Base-by-base conservation (phyloP, 2,797 vertebrate species). In the Sciaenops ocellatus region DNA sequence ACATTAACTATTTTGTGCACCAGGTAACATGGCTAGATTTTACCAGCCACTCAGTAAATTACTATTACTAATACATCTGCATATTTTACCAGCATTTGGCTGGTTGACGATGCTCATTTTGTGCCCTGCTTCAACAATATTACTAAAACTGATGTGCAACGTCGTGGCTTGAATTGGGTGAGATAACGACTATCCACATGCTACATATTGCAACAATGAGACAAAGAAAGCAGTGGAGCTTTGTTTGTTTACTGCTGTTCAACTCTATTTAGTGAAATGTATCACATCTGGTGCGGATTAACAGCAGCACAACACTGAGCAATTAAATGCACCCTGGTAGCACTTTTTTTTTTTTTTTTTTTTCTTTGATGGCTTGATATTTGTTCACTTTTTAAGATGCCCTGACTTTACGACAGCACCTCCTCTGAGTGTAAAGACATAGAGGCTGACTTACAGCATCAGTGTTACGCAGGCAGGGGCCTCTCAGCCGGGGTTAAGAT, bases 211-310 rank as follows among this genome's bases (percentile, higher is more conserved):
- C 48, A 48, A 24, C 48, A 80, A 26, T 10, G 24, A 73, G 18
- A 48, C 72, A 65, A 51, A 64, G 46, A 79, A 86, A 80, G 48
- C 34, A n/a, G 46, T 34, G 18, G 60, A 48, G 51, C 48, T 87
- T 78, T 72, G 79, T 80, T 86, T 74, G 73, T 90, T 86, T 87
- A 82, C 72, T 44, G 73, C 56, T 84, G 79, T 82, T 86, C 46
- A 76, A 71, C 42, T 80, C 64, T 34, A 48, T 87, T 86, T 85
- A 69, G 73, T 65, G 30, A 86, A 87, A 83, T 69, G 65, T 47
- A 79, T 82, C 72, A 76, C 92, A 94, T 94, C 93, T 95, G 94
- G 79, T 69, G 72, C 51, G n/a, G 74, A 93, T 95, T 88, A 93
- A 86, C 79, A 82, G 82, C 85, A 86, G 83, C 81, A 78, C 60